Percentiles rank a stretch among this genome's conserved stretches.
Conservation (phyloP, 1,140 invertebrate species). For the Sycophila sp. region DNA sequence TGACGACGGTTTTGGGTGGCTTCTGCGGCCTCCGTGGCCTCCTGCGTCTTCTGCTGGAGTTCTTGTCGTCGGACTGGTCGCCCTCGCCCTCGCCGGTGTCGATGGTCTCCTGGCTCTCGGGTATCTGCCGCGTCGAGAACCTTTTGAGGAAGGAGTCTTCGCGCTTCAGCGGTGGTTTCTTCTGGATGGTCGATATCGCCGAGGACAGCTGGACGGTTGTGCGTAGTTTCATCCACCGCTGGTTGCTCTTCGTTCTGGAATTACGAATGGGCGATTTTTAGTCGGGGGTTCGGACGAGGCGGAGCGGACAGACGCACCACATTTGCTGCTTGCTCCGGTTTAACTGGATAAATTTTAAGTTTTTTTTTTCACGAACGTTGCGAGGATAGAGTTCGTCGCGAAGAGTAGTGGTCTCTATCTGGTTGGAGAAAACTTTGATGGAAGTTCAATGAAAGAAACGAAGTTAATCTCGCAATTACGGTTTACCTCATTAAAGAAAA, state of each 20-base stretch:
- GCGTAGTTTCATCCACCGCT: constrained; percentile 93
- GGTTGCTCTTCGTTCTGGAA: constrained; percentile 87
- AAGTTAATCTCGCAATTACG: background rate
- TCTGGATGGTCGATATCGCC: constrained; percentile 73
- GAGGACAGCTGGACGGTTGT: constrained; percentile 92
- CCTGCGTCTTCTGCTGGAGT: constrained; percentile 65
- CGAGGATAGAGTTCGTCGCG: too few relatives aligned
- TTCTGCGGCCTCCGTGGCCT: constrained; percentile 72
- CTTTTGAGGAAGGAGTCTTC: constrained; percentile 95
- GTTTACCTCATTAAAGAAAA: background rate
- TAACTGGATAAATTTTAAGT: too few relatives aligned
- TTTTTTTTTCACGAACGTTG: too few relatives aligned
- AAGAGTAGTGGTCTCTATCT: background rate
- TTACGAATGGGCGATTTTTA: background rate
- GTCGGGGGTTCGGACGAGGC: background rate
- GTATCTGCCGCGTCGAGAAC: constrained; percentile 91
- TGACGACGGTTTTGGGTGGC: constrained; percentile 86
- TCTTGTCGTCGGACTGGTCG: constrained; percentile 70
- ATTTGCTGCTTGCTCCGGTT: too few relatives aligned
- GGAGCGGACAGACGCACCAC: too few relatives aligned
- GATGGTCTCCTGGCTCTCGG: constrained; percentile 83
- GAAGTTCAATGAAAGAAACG: background rate
- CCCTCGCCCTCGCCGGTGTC: constrained; percentile 72
- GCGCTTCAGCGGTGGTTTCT: constrained; percentile 86
- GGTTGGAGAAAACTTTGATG: background rate